Evolutionary conservation across 2,888 invertebrate species (phyloP), one percentile per base, ranked within the genome.

Genomic region (Lepidonotus clava): DNA sequence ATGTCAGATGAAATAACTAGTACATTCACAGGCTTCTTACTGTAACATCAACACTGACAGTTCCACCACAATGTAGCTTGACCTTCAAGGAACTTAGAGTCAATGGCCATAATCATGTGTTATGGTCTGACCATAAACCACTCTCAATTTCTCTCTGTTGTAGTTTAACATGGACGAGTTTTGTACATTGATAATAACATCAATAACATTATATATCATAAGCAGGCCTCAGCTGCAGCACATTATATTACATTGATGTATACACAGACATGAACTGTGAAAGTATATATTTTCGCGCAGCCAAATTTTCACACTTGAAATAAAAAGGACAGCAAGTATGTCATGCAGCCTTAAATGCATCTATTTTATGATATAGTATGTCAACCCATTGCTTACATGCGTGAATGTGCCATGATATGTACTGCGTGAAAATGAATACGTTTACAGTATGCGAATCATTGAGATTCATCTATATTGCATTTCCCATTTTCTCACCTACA

Each of bases 91-190:
- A 32, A 32, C 28, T 32, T n/a, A 18, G 11, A 61, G 61, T 61
- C 28, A 61, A 61, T 61, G 24, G 24, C 18, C 24, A 61, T 32
- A n/a, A n/a, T n/a, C n/a, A n/a, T n/a, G n/a, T n/a, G n/a, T n/a
- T n/a, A 61, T 61, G 28, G 61, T 24, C 11, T 61, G 28, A 61
- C n/a, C 61, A 28, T n/a, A 28, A 61, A 11, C 61, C 61, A 24
- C 61, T 61, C 61, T 61, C 61, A 61, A 24, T 61, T 61, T 24
- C 61, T 61, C 61, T 24, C 61, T 28, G 24, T 61, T n/a, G n/a
- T n/a, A n/a, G 61, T 24, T 61, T n/a, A 61, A 61, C 61, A 61
- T 61, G 61, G 61, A 61, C 61, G 61, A 61, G 61, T n/a, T 61
- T 61, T 61, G 61, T 61, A 61, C 61, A 61, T 61, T 61, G 61